Percentiles rank a stretch among this genome's conserved stretches.
Conservation (phyloP, 2,888 invertebrate species). For the Gibbula magus region DNA sequence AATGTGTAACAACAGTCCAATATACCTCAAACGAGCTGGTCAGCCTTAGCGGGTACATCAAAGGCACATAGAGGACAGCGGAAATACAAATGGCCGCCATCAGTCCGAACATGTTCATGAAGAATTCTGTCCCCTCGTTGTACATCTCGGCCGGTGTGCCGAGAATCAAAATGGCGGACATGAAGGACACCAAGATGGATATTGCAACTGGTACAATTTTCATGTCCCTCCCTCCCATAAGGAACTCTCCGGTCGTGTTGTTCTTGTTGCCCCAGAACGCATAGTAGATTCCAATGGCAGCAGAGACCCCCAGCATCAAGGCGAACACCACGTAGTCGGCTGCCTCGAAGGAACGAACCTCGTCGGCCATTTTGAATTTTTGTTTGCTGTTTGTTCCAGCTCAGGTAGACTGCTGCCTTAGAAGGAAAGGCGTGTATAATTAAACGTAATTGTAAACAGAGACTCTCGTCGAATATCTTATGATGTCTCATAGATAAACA, state of each 20-base stretch:
- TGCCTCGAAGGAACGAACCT: conserved; percentile 27
- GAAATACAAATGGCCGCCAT: conserved; percentile 36
- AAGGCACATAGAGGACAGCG: conserved; percentile 48
- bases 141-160: conserved; percentile 68
- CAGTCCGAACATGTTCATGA: conserved; percentile 41
- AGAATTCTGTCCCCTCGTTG: conserved; percentile 59
- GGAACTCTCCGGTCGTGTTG: conserved; percentile 57
- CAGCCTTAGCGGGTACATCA: conserved; percentile 50
- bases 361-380: background rate
- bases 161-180: conserved; percentile 67
- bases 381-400: too few relatives aligned
- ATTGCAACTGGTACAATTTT: conserved; percentile 55
- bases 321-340: conserved; percentile 58
- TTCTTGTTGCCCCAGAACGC: conserved; percentile 54
- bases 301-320: conserved; percentile 51
- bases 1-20: background rate
- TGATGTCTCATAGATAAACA: too few relatives aligned
- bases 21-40: conserved; percentile 56
- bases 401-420: too few relatives aligned
- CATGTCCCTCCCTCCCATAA: conserved; percentile 64
- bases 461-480: too few relatives aligned
- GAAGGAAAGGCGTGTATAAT: too few relatives aligned
- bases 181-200: conserved; percentile 68
- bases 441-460: too few relatives aligned
- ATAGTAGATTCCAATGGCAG: conserved; percentile 58